Conservation (phyloP, 2,113 vertebrate species). For the Apus apus region DNA sequence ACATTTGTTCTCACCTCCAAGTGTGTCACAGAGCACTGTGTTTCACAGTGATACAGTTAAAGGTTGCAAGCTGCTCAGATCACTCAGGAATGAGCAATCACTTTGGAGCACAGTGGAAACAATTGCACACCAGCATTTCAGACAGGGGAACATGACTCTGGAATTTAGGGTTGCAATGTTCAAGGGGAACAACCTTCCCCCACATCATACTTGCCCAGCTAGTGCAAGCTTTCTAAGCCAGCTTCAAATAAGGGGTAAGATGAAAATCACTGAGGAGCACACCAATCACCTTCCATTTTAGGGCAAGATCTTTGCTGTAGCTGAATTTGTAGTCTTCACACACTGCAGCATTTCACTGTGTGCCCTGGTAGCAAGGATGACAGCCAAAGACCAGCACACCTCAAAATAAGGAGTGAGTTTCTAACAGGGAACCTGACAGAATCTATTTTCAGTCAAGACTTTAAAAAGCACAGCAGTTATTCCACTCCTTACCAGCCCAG, state of each 20-base stretch:
- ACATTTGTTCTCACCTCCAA: not conserved
- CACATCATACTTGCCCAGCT: not conserved
- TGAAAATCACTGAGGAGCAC: not conserved
- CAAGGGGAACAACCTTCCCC: not conserved
- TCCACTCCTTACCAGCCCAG: not conserved
- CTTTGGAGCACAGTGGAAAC: not conserved
- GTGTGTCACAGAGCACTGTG: not conserved
- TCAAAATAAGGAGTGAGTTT: not conserved
- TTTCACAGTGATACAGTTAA: accelerated
- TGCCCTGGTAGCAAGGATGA: not conserved
- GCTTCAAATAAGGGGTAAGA: not conserved
- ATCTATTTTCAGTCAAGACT: not conserved
- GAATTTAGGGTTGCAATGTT: not conserved
- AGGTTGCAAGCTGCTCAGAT: not conserved
- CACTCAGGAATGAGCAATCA: not conserved
- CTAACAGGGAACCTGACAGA: not conserved
- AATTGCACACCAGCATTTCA: not conserved
- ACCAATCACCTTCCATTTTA: not conserved
- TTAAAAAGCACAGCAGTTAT: not conserved
- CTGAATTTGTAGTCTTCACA: not conserved
- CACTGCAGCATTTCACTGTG: not conserved
- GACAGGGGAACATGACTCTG: not conserved
- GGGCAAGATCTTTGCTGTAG: not conserved
- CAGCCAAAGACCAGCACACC: not conserved
- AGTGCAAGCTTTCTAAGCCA: not conserved